phyloP scores from a whole-genome alignment of 2,888 invertebrate species.

The Panorpa germanica region DNA sequence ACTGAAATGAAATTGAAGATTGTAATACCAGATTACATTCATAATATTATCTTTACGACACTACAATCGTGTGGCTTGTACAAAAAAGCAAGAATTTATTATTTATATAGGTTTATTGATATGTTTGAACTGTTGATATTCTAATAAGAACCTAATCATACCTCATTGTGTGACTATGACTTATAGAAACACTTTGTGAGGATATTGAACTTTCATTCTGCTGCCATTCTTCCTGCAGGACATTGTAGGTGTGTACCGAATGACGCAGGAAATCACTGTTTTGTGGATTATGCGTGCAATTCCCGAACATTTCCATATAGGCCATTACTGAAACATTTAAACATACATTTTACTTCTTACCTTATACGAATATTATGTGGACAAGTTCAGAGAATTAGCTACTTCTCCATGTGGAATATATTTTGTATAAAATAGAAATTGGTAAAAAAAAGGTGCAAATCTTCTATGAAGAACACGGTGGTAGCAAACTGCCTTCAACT shows the following conservation, averaged over 20 bases:
- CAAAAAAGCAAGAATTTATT: conserved; percentile 2
- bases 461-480: too few species aligned
- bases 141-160: too few species aligned
- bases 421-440: too few species aligned
- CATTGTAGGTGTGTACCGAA: conserved; percentile 67
- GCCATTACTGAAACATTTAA: conserved; percentile 58
- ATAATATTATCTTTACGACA: conserved; percentile 1
- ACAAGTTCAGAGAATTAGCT: neutral
- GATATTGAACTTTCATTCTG: conserved; percentile 16
- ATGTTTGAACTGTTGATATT: conserved; percentile 14
- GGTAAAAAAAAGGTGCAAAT: too few species aligned
- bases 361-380: conserved; percentile 3
- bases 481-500: too few species aligned
- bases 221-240: conserved; percentile 21
- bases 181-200: conserved; percentile 16
- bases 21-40: conserved; percentile 10
- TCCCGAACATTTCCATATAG: conserved; percentile 90
- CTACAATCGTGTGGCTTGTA: neutral
- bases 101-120: conserved; percentile 2
- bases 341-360: conserved; percentile 3
- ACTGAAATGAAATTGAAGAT: conserved; percentile 2
- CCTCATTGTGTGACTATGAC: conserved; percentile 25
- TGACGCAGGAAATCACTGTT: conserved; percentile 67
- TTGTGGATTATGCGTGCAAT: conserved; percentile 63
- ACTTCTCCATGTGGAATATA: too few species aligned